Evolutionary conservation across 1,140 invertebrate genomes (phyloP).

Genomic region (Tachypleus tridentatus): DNA sequence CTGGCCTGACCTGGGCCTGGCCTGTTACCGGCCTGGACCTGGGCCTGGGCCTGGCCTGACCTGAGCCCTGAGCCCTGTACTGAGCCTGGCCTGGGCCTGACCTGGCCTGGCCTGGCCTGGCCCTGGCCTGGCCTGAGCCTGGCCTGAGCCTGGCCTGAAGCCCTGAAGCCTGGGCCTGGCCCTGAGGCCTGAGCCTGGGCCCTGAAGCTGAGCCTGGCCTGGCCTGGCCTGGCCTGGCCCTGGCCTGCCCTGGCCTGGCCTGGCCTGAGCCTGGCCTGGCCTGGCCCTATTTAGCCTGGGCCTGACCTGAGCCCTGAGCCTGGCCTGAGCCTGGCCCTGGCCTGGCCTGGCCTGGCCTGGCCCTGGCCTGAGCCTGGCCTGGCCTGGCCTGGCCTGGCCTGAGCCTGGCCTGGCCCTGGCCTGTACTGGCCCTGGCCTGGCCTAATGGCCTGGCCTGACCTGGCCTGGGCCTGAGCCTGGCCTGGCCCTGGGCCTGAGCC

Average conservation of each 20-base stretch:
- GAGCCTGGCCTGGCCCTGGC: no score
- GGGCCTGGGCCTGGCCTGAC: conserved; percentile 26
- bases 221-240: no score
- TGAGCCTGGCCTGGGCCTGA: conserved; percentile 22
- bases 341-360: conserved; percentile 23
- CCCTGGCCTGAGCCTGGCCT: no score
- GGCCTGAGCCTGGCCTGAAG: no score
- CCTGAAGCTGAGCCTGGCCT: conserved; percentile 21
- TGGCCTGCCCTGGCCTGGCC: conserved; percentile 23
- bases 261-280: conserved; percentile 24
- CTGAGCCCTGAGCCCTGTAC: conserved; percentile 19
- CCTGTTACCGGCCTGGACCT: conserved; percentile 24
- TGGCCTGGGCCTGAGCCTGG: conserved; percentile 25
- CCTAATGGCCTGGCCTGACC: conserved; percentile 18
- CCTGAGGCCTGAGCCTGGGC: conserved; percentile 14
- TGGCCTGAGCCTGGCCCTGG: no score
- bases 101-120: conserved; percentile 19
- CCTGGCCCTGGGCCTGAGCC: no score
- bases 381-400: conserved; percentile 24
- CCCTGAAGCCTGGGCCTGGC: no score
- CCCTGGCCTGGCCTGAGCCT: no score
- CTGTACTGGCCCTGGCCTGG: conserved; percentile 23
- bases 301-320: conserved; percentile 24
- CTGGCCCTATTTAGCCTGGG: conserved; percentile 22
- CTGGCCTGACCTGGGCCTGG: conserved; percentile 26